Evolutionary conservation across 2,888 invertebrate species (phyloP).

Genomic region (Synergus japonicus): DNA sequence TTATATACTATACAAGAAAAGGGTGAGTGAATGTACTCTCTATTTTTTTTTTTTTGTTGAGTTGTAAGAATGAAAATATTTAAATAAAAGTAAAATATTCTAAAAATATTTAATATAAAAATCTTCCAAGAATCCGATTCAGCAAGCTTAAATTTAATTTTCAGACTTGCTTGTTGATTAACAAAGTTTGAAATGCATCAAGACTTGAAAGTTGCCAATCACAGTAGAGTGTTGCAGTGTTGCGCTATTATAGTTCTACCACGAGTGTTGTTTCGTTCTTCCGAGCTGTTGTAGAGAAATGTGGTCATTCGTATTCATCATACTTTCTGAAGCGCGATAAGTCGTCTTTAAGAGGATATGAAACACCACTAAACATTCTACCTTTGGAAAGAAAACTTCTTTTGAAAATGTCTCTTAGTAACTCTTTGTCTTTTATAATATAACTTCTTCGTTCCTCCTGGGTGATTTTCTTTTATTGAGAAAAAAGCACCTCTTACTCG

Average conservation of each 20-base stretch:
- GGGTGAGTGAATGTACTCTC: neutral
- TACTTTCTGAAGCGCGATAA: conserved; percentile 68
- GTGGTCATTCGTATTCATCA: conserved; percentile 64
- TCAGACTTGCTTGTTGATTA: neutral
- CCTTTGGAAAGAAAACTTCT: conserved; percentile 60
- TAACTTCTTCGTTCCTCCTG: neutral
- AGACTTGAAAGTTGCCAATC: neutral
- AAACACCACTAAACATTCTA: conserved; percentile 61
- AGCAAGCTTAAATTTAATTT: neutral
- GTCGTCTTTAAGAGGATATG: conserved; percentile 69
- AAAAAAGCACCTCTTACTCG: neutral
- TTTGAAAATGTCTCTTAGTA: conserved; percentile 6
- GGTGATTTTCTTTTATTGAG: conserved; percentile 36
- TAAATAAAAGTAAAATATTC: too few relatives aligned
- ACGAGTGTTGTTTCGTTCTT: conserved; percentile 25
- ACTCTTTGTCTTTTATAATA: neutral
- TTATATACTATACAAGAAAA: neutral
- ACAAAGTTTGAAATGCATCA: neutral
- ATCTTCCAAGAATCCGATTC: neutral
- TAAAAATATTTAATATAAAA: neutral
- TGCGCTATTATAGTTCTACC: neutral
- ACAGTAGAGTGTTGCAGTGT: neutral
- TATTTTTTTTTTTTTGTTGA: too few relatives aligned
- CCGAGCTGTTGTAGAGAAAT: conserved; percentile 42
- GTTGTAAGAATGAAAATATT: neutral